Evolutionary conservation across 2,888 invertebrate species (phyloP).

Genomic region (Glyphotaelius pellucidus): DNA sequence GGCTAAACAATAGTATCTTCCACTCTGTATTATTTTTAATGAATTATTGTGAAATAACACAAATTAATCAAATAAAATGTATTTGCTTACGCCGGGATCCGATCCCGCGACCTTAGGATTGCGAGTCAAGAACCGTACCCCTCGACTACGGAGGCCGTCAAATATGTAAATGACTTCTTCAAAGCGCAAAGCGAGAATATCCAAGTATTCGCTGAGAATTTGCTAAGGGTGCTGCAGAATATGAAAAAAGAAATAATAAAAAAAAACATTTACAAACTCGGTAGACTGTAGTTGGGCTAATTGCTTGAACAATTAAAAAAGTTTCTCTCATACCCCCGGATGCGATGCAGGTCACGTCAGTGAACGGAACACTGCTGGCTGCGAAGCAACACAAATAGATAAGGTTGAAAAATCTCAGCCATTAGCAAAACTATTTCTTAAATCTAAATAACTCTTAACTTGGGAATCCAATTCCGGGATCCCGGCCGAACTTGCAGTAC

Average conservation of each 20-base stretch:
- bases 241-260: neutral
- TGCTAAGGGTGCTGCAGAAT: neutral
- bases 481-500: neutral
- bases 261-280: neutral
- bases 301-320: slow-evolving; percentile 31
- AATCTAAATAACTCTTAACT: neutral
- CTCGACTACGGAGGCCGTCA: too few relatives aligned
- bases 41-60: too few relatives aligned
- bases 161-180: neutral
- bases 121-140: too few relatives aligned
- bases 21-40: too few relatives aligned
- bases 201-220: neutral
- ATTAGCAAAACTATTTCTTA: neutral
- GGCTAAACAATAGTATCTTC: too few relatives aligned
- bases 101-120: too few relatives aligned
- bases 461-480: neutral
- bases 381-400: neutral
- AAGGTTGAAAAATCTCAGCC: neutral
- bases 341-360: slow-evolving; percentile 12
- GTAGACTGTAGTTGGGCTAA: slow-evolving; percentile 2
- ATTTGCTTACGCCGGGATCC: too few relatives aligned
- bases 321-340: neutral
- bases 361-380: neutral
- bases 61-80: too few relatives aligned
- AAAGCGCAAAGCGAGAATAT: neutral